Evolutionary conservation across 2,113 vertebrate genomes (phyloP).

Genomic region (Scytalopus superciliaris): DNA sequence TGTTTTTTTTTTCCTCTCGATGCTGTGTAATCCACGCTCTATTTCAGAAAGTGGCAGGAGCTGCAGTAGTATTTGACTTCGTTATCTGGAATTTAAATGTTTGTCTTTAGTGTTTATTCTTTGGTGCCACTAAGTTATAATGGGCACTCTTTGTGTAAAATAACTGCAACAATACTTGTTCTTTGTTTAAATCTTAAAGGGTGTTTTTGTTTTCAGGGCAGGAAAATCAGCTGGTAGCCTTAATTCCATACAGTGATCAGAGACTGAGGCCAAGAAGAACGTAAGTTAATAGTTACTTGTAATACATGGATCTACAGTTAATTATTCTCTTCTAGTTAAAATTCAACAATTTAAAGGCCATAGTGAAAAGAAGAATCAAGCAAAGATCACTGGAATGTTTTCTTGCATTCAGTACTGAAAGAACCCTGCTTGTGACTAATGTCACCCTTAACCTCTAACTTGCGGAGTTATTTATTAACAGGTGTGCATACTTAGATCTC

Average conservation of each 20-base stretch:
- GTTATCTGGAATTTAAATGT: not conserved
- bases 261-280: conserved; percentile 91
- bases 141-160: not conserved
- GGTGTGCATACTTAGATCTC: not conserved
- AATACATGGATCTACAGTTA: not conserved
- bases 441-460: not conserved
- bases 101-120: not conserved
- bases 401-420: not conserved
- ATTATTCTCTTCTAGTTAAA: not conserved
- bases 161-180: not conserved
- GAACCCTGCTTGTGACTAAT: not conserved
- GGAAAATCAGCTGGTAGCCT: conserved; percentile 96
- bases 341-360: not conserved
- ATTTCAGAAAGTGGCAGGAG: not conserved
- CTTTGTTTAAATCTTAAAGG: conserved; percentile 21
- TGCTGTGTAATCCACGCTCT: not conserved
- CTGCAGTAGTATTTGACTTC: not conserved
- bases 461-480: not conserved
- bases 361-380: not conserved
- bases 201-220: conserved; percentile 81
- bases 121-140: not conserved
- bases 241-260: conserved; percentile 98
- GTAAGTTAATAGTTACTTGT: conserved; percentile 77
- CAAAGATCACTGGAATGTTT: not conserved
- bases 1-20: not conserved